Evolutionary conservation across 2,888 invertebrate genomes (phyloP), one percentile per base, ranked within the genome.

Genomic region (Pinctada fucata): DNA sequence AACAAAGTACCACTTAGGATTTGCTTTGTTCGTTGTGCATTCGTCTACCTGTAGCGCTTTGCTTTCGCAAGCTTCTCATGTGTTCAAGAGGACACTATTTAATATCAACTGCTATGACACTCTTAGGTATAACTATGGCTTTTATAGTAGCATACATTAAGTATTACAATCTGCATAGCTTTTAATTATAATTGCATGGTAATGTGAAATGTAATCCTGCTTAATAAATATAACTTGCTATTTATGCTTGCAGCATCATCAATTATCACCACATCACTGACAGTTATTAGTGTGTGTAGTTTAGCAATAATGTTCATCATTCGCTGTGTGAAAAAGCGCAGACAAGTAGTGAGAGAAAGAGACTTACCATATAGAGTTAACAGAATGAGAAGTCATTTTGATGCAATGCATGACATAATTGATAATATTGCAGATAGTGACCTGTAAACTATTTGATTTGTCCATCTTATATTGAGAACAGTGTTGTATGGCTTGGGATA

Each of bases 401-500:
- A 52, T 10, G 58, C 58, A 5, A 52, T 52, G 58, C 58, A 52
- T 52, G 10, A 10, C 58, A 52, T 52, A 8, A 52, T 52, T 8
- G 58, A 52, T 52, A 52, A 52, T 10, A 52, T 52, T 52, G 58
- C 58, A 52, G 58, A 52, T 52, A 8, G 58, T 52, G 58, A 52
- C 58, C 58, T 52, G 58, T 52, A 52, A 52, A 52, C 58, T 52
- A 10, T 52, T 52, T 52, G 58, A 52, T 52, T 52, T 52, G 58
- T 52, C 58, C 58, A 52, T 52, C 58, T 52, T 52, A 52, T 52
- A 52, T 52, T 52, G n/a, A n/a, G n/a, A n/a, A n/a, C n/a, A n/a
- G n/a, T n/a, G n/a, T n/a, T n/a, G n/a, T n/a, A n/a, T n/a, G 58
- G 58, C 58, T 52, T 52, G 58, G 58, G 58, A 52, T 52, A 52